phyloP scores from a whole-genome alignment of 2,113 vertebrate species.

The Hypomesus transpacificus region DNA sequence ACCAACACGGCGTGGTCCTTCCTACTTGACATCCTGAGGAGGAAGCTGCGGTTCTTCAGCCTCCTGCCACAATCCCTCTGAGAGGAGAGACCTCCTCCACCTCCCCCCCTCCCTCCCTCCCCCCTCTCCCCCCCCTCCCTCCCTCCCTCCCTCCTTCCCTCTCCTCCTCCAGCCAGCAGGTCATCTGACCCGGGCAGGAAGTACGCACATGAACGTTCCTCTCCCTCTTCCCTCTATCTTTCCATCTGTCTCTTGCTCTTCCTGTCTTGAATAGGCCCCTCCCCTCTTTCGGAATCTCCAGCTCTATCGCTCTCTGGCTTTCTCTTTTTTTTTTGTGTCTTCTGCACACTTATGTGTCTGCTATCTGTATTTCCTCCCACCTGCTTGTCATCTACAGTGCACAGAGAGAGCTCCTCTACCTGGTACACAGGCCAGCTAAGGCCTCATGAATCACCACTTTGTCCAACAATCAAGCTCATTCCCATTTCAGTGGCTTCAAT shows the following conservation, averaged over 20 bases:
- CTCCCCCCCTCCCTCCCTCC: conserved; percentile 16
- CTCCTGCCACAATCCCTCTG: conserved; percentile 44
- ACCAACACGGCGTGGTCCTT: conserved; percentile 66
- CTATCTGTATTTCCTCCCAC: conserved; percentile 27
- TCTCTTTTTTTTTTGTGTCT: conserved; percentile 29
- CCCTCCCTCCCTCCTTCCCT: conserved; percentile 3
- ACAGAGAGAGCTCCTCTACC: too few species aligned
- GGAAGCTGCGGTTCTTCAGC: conserved; percentile 59
- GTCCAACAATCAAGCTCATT: conserved; percentile 61
- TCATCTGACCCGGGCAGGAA: too few species aligned
- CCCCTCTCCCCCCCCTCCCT: conserved; percentile 12
- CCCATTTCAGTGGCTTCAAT: conserved; percentile 47
- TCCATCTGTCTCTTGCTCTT: too few species aligned
- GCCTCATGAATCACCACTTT: conserved; percentile 56
- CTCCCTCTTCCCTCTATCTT: not conserved
- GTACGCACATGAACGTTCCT: not conserved
- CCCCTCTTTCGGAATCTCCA: not conserved
- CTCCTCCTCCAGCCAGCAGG: conserved; percentile 21
- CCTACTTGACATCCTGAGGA: conserved; percentile 68
- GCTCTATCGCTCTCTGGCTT: too few species aligned
- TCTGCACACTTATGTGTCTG: too few species aligned
- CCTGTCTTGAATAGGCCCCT: conserved; percentile 1
- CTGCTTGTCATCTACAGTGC: too few species aligned
- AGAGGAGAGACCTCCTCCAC: conserved; percentile 45
- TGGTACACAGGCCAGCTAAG: not conserved